A percentile compares a stretch with the other conserved stretches of the same genome.
phyloP scores from a whole-genome alignment of 2,797 vertebrate genomes.

The Xiphophorus birchmanni region DNA sequence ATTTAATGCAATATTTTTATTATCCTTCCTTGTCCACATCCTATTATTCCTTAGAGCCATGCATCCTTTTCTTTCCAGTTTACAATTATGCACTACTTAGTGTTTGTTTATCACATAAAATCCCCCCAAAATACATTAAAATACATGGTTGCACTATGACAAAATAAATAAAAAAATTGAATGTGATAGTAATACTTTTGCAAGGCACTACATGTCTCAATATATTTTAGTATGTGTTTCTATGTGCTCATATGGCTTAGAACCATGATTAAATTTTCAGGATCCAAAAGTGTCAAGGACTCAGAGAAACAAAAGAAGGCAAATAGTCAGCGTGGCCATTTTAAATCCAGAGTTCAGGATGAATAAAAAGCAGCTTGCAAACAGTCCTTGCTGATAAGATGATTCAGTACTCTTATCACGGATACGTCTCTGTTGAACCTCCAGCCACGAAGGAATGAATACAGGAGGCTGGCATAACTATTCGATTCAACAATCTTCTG shows the following conservation, averaged over 20 bases:
- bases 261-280: constrained; percentile 19
- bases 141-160: neutral
- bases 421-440: constrained; percentile 7
- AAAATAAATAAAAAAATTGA: neutral
- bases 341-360: constrained; percentile 5
- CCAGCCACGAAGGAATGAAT: too few species aligned
- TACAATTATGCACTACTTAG: neutral
- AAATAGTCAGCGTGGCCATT: neutral
- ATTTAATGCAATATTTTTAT: neutral
- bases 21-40: neutral
- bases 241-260: neutral
- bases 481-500: too few species aligned
- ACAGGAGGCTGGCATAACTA: too few species aligned
- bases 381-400: constrained; percentile 35
- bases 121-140: neutral
- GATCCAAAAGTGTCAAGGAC: constrained; percentile 26
- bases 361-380: constrained; percentile 30
- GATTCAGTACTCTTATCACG: constrained; percentile 44
- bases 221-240: constrained; percentile 25
- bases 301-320: neutral
- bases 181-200: neutral
- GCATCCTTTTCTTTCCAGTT: neutral
- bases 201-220: constrained; percentile 13
- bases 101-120: neutral
- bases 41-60: neutral